Evolutionary conservation across 2,113 vertebrate species (phyloP).

Genomic region (Rousettus leschenaultii): DNA sequence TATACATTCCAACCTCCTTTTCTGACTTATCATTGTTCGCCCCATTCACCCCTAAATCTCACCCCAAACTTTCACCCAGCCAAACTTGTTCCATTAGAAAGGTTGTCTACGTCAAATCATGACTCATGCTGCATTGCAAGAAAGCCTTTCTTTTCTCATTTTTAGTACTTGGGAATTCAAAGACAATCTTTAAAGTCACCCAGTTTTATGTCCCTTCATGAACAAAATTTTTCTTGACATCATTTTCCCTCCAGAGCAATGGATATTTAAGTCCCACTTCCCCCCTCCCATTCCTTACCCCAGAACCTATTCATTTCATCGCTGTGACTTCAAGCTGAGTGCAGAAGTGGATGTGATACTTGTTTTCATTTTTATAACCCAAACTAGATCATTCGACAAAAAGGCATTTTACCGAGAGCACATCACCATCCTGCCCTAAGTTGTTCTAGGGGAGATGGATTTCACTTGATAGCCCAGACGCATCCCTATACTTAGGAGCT

Average conservation of each 20-base stretch:
- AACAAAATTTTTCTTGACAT: background rate
- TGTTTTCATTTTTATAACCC: constrained; percentile 22
- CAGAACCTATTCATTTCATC: background rate
- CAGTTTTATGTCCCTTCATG: background rate
- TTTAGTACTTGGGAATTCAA: background rate
- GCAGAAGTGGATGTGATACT: background rate
- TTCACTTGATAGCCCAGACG: background rate
- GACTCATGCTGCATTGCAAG: background rate
- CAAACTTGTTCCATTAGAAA: background rate
- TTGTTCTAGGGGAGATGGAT: background rate
- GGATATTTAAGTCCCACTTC: background rate
- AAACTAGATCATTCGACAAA: background rate
- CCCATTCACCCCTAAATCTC: background rate
- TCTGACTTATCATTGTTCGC: background rate
- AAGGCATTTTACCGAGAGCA: constrained; percentile 9
- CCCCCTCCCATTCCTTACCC: background rate
- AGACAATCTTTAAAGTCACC: background rate
- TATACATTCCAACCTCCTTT: background rate
- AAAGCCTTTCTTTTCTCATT: background rate
- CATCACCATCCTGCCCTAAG: background rate
- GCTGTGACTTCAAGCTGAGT: background rate
- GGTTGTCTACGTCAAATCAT: background rate
- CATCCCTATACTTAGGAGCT: background rate
- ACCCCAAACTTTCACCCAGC: background rate
- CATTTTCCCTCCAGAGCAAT: background rate